Evolutionary conservation across 2,797 vertebrate genomes (phyloP), one percentile per base, ranked within the genome.

Genomic region (Kryptolebias ocellatus): DNA sequence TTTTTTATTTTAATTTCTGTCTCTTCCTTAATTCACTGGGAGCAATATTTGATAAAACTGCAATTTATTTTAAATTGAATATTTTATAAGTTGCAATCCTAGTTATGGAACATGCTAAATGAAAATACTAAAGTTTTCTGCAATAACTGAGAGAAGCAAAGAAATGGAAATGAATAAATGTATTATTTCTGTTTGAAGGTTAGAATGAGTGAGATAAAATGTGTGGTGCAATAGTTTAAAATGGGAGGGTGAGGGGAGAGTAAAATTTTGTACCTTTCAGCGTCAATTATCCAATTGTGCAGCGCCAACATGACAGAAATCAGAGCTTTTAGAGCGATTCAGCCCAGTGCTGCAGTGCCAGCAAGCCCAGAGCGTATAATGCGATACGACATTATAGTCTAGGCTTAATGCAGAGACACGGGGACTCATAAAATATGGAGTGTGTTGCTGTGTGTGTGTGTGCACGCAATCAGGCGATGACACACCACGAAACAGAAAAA

Each of bases 371-470:
- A 89, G 86, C 88, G 72, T 72, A 89, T 92, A 92, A 93, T 89
- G 69, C 86, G 90, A 92, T 83, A 89, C 76, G 89, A 91, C 92
- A 88, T 85, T 88, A 88, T 81, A 86, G 85, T 83, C 78, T 78
- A 46, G 53, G 79, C 86, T 89, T 90, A 91, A 91, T 90, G 85
- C 91, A 87, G 77, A 90, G 80, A 91, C 90, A 91, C 83, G 75
- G 50, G 80, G 78, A 82, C 83, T 91, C 81, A 90, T 90, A 78
- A 92, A 91, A 92, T 90, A 92, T 93, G 85, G 79, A 92, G 80
- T 67, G 67, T 59, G 68, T 56, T 51, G 60, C 49, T 55, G 53
- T 46, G 71, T 50, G 64, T 70, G 79, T 31, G 77, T 39, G 54
- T 51, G 67, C 56, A 72, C 52, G 66, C 60, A 60, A 52, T 69